Conservation (phyloP, 2,797 vertebrate species). For the Poeciliopsis infans region DNA sequence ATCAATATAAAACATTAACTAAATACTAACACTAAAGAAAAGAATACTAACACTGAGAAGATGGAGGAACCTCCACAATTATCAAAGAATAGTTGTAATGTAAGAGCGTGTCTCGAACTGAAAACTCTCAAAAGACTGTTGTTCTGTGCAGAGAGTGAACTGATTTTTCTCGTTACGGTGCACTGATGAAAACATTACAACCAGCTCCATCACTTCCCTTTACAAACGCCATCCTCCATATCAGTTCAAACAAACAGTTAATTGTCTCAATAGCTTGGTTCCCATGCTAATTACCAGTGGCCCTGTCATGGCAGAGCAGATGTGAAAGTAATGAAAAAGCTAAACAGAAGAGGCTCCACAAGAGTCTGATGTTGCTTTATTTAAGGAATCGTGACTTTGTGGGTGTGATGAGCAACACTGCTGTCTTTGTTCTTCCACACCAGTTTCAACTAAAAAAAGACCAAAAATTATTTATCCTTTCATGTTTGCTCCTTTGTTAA, state of each 20-base stretch:
- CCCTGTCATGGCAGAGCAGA: not conserved
- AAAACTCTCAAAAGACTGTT: constrained; percentile 45
- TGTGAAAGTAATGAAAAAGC: constrained; percentile 53
- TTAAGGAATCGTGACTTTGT: constrained; percentile 47
- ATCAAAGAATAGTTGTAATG: constrained; percentile 40
- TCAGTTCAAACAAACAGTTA: constrained; percentile 13
- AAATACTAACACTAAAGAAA: no score
- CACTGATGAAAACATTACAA: constrained; percentile 12
- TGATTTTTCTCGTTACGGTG: constrained; percentile 37
- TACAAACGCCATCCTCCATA: constrained; percentile 22
- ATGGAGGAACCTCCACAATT: no score
- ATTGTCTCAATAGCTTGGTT: not conserved
- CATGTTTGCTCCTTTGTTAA: constrained; percentile 27
- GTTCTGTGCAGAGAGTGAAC: constrained; percentile 42
- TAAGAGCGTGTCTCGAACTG: constrained; percentile 47
- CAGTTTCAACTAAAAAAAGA: constrained; percentile 30
- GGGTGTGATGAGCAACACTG: constrained; percentile 40
- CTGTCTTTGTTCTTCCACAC: constrained; percentile 37
- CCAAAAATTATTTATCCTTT: constrained; percentile 5
- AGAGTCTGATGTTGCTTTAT: constrained; percentile 12
- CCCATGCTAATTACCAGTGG: not conserved
- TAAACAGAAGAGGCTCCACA: constrained; percentile 27
- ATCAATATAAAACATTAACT: no score
- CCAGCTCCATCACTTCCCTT: constrained; percentile 36
- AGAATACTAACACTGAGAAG: no score